Evolutionary conservation across 2,113 vertebrate species (phyloP).

Genomic region (Empidonax alnorum): DNA sequence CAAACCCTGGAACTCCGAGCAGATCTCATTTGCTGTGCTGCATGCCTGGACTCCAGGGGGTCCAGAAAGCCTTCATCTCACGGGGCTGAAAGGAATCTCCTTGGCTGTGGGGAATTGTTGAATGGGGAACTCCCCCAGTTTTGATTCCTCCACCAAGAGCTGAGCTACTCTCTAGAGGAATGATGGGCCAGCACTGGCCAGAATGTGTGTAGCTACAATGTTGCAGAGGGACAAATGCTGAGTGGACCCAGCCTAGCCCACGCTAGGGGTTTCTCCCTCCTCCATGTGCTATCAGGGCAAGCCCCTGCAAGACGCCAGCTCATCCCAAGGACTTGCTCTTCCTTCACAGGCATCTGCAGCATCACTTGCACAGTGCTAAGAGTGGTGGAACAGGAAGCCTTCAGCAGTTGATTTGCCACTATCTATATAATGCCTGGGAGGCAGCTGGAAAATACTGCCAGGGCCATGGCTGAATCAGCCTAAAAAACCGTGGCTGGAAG

Average conservation of each 20-base stretch:
- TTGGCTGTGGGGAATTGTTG: neutral
- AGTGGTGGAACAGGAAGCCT: neutral
- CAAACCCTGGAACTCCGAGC: neutral
- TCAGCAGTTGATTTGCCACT: neutral
- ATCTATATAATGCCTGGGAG: neutral
- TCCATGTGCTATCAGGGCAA: neutral
- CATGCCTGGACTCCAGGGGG: neutral
- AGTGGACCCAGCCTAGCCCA: neutral
- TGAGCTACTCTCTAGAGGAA: neutral
- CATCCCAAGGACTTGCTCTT: neutral
- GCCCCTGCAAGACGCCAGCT: neutral
- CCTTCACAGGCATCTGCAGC: neutral
- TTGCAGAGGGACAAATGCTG: neutral
- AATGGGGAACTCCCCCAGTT: neutral
- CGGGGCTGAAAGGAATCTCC: neutral
- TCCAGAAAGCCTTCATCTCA: neutral
- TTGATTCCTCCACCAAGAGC: neutral
- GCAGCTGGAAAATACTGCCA: neutral
- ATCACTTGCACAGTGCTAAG: neutral
- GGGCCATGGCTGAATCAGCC: neutral
- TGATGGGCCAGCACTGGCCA: neutral
- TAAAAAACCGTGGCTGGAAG: neutral
- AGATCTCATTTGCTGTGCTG: neutral
- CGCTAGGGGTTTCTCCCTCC: rapidly evolving
- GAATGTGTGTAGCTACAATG: neutral